Conservation (phyloP, 2,797 vertebrate species). For the Hippocampus kuda region DNA sequence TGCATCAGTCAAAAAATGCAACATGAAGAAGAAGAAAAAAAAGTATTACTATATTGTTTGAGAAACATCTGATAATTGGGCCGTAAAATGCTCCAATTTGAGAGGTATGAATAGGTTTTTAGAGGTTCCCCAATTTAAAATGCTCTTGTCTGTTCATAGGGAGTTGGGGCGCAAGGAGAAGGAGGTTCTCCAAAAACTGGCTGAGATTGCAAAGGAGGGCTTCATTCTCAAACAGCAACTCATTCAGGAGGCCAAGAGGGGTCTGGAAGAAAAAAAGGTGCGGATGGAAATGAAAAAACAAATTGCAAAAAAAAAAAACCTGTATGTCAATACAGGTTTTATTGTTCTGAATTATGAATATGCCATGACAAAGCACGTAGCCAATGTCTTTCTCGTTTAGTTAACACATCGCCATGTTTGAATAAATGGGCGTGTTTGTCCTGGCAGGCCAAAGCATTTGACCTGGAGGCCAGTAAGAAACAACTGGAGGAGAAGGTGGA, state of each 20-base stretch:
- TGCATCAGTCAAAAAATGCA: too few species aligned
- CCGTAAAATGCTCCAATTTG: too few species aligned
- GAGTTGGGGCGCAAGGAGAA: conserved; percentile 79
- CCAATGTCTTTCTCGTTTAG: neutral
- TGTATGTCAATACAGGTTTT: neutral
- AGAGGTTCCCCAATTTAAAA: neutral
- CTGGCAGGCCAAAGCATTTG: conserved; percentile 65
- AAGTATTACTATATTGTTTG: too few species aligned
- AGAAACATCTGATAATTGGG: too few species aligned
- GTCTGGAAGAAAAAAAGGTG: conserved; percentile 80
- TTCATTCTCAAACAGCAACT: conserved; percentile 78
- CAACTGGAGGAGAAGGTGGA: conserved; percentile 73
- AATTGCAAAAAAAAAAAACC: neutral
- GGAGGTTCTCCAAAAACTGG: conserved; percentile 74
- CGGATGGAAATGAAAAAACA: neutral
- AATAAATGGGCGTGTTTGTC: neutral
- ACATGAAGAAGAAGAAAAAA: too few species aligned
- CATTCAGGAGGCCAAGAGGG: conserved; percentile 78
- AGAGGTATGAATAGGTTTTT: neutral
- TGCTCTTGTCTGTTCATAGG: conserved; percentile 50
- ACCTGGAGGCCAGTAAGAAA: conserved; percentile 67
- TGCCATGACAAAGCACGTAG: neutral
- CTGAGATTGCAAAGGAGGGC: conserved; percentile 81
- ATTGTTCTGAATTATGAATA: neutral
- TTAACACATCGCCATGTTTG: neutral